Base-by-base conservation (phyloP, 2,113 vertebrate species). In the Pterophyllum scalare region DNA sequence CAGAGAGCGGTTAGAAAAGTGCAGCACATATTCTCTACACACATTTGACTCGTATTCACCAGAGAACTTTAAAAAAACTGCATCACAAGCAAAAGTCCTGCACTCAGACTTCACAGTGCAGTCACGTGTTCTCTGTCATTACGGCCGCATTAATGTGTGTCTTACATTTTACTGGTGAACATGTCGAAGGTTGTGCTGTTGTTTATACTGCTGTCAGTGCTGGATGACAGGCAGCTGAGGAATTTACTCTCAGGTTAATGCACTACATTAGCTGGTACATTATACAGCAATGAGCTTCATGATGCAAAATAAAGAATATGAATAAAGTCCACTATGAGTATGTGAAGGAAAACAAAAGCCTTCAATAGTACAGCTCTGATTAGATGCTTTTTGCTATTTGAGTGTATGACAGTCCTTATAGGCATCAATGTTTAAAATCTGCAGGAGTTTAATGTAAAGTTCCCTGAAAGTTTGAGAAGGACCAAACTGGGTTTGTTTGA, bases 391-490 rank as follows among this genome's bases (percentile, higher is more conserved):
- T 15, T 17, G 46, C 46, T 17, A 43, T 67, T 46, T 67, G 9
- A 40, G 38, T 12, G 38, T 40, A 22, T 15, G 3, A 70, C 15
- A 49, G 40, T 49, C 22, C 40, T 28, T 11, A 20, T 9, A 4
- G 52, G 52, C 19, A 4, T 4, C 2, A 49, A 19, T 46, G 40
- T 20, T 17, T 5, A 15, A 17, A 46, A 26, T 2, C 5, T 19
- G 10, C 38, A 67, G 9, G 26, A 17, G 3, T 56, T n/a, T n/a
- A 19, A 2, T 54, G 52, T 9, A n/a, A 28, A 19, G 40, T 28
- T 19, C 26, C 0, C 40, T 6, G 6, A 46, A 46, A 46, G 22
- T 5, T 28, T 52, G 0, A 49, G 14, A 5, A 5, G 5, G 1
- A 20, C 19, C 6, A 35, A 38, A 49, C 40, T 70, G 26, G 1